Percentiles rank a stretch among this genome's conserved stretches.
These are phyloP conservation scores for Myotis pilosus DNA, from an alignment of 2,797 vertebrate species.

Conservation along the genomic window DNA sequence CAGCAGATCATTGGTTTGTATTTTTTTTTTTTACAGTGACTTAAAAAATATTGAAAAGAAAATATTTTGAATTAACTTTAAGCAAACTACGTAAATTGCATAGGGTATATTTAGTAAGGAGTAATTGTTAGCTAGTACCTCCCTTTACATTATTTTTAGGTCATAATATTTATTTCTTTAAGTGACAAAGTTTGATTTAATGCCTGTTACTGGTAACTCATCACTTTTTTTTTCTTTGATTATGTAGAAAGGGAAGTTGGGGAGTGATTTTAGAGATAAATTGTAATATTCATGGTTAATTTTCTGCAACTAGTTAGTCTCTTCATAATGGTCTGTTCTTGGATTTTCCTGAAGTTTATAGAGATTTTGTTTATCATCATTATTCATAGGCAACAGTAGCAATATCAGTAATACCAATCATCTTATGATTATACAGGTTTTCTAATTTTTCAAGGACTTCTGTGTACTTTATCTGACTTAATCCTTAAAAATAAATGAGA, in stretches of 20 bases:
- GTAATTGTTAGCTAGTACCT: constrained; percentile 7
- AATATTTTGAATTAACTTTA: constrained; percentile 39
- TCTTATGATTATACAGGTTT: constrained; percentile 27
- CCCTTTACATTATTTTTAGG: not conserved
- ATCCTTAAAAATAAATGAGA: constrained; percentile 37
- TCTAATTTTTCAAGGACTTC: constrained; percentile 37
- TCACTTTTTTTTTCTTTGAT: not conserved
- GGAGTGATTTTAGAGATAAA: not conserved
- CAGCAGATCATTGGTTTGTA: not conserved
- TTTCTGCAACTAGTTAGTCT: not conserved
- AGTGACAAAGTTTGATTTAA: not conserved
- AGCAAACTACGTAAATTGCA: not conserved
- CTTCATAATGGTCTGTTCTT: not conserved
- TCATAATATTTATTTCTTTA: not conserved
- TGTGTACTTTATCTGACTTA: constrained; percentile 34
- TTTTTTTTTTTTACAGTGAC: constrained; percentile 8
- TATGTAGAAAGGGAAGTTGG: not conserved
- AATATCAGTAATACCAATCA: not conserved
- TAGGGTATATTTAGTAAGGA: not conserved
- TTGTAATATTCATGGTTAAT: not conserved
- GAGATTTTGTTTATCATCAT: constrained; percentile 33
- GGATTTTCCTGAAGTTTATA: not conserved
- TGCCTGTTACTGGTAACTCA: not conserved
- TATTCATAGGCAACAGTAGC: not conserved
- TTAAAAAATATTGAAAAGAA: constrained; percentile 15